Percentiles rank a stretch among this genome's conserved stretches.
Conservation (phyloP, 2,113 vertebrate species). For the Agapornis roseicollis region DNA sequence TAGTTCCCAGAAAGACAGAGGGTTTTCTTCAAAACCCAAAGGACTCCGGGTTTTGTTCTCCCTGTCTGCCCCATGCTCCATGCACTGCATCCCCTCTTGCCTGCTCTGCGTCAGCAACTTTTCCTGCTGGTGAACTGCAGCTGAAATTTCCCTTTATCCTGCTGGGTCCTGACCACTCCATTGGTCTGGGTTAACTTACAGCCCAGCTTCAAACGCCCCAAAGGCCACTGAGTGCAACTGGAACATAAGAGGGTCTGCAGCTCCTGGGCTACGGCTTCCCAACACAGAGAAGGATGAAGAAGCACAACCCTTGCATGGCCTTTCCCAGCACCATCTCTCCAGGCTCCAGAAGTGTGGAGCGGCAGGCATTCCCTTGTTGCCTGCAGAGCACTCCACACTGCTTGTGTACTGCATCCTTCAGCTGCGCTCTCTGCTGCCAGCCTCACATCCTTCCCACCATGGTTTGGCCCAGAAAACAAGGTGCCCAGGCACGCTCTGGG, state of each 20-base stretch:
- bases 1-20: background rate
- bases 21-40: background rate
- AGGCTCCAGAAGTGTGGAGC: background rate
- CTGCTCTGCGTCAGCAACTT: background rate
- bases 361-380: background rate
- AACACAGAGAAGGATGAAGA: background rate
- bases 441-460: accelerated
- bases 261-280: accelerated
- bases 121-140: background rate
- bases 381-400: background rate
- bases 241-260: background rate
- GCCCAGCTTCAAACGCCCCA: background rate
- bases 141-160: background rate
- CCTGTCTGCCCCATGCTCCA: background rate
- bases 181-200: background rate
- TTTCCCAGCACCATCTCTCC: background rate
- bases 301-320: background rate
- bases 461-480: background rate
- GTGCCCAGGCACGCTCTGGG: too few relatives aligned
- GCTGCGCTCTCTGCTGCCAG: background rate
- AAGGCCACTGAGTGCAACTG: background rate
- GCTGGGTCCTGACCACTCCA: background rate
- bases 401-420: accelerated
- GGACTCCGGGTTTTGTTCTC: background rate
- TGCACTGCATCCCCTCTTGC: background rate